phyloP scores from a whole-genome alignment of 2,888 invertebrate genomes.

The Caenorhabditis drosophilae region DNA sequence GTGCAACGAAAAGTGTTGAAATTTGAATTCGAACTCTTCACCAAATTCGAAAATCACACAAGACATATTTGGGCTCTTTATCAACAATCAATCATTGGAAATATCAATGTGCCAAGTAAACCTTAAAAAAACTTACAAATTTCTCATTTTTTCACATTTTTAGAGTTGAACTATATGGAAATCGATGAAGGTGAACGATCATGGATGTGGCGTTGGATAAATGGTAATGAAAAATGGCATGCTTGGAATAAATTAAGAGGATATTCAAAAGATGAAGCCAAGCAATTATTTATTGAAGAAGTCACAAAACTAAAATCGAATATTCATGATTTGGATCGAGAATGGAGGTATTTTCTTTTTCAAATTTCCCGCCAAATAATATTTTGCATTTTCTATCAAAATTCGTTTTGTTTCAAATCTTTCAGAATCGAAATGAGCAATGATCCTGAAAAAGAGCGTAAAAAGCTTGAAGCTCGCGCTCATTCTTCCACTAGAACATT shows the following conservation, averaged over 20 bases:
- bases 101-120: conserved; percentile 56
- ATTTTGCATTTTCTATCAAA: no score
- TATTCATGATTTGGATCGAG: conserved; percentile 7
- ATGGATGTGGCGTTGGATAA: conserved; percentile 62
- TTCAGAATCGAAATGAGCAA: conserved; percentile 26
- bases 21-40: conserved; percentile 49
- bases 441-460: conserved; percentile 6
- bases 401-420: not conserved
- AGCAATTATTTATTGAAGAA: conserved; percentile 5
- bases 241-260: conserved; percentile 58
- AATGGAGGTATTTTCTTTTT: conserved; percentile 1
- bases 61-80: conserved; percentile 52
- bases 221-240: conserved; percentile 59
- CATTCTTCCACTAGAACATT: no score
- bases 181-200: conserved; percentile 55
- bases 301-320: conserved; percentile 11
- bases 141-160: conserved; percentile 5
- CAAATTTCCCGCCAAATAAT: no score
- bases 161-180: conserved; percentile 57
- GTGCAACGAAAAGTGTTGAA: conserved; percentile 45
- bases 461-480: no score
- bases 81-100: conserved; percentile 53
- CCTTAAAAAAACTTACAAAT: not conserved
- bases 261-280: conserved; percentile 10
- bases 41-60: conserved; percentile 52